phyloP scores from a whole-genome alignment of 2,888 invertebrate genomes.

The Hypomecis atomaria region DNA sequence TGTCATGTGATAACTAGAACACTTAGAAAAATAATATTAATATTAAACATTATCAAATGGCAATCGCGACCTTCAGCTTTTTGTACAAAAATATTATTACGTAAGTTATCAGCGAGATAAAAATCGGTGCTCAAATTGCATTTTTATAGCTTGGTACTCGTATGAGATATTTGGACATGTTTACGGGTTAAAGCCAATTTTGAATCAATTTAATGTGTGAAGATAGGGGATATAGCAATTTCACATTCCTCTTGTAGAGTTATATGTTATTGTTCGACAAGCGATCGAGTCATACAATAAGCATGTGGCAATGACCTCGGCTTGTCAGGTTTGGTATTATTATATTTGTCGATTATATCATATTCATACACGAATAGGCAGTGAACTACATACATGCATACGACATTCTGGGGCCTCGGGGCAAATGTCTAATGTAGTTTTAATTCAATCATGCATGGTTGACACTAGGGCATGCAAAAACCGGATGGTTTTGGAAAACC shows the following conservation, averaged over 20 bases:
- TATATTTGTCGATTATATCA: constrained; percentile 49
- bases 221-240: background rate
- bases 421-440: constrained; percentile 44
- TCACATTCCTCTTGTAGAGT: background rate
- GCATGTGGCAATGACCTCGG: constrained; percentile 54
- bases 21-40: constrained; percentile 15
- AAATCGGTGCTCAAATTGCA: constrained; percentile 11
- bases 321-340: constrained; percentile 42
- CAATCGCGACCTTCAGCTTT: constrained; percentile 7
- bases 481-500: no score
- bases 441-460: constrained; percentile 43
- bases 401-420: constrained; percentile 41
- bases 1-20: constrained; percentile 9
- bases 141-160: constrained; percentile 6
- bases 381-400: constrained; percentile 44
- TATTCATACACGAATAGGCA: constrained; percentile 40
- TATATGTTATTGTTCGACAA: constrained; percentile 26
- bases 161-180: constrained; percentile 2
- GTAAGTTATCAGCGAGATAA: constrained; percentile 4
- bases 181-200: constrained; percentile 4
- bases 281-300: constrained; percentile 32
- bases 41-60: constrained; percentile 10
- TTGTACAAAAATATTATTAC: constrained; percentile 13
- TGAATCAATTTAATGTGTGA: background rate
- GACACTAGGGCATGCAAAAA: constrained; percentile 22